A percentile compares a stretch with the other conserved stretches of the same genome.
These are phyloP conservation scores for Percina caprodes DNA, from an alignment of 2,113 vertebrate species.

Conservation along the genomic window DNA sequence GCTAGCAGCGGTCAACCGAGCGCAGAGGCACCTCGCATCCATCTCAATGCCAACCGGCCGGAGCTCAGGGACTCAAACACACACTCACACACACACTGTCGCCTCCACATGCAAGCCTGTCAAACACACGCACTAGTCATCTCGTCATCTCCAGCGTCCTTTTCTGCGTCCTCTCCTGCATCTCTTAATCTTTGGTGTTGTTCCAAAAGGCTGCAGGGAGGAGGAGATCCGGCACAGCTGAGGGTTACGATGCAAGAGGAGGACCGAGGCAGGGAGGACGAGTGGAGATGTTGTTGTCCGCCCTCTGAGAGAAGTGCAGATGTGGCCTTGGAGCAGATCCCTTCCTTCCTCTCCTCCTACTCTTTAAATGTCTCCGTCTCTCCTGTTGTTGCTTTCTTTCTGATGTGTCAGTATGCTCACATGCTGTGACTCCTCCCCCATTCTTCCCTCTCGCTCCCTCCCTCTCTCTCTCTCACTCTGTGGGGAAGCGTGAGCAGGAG, in stretches of 20 bases:
- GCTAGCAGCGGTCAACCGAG: slow-evolving; percentile 56
- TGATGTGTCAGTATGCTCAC: slow-evolving; percentile 68
- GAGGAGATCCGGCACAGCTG: slow-evolving; percentile 17
- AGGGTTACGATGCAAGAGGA: neutral
- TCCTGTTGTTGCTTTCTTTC: slow-evolving; percentile 45
- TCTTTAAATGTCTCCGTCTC: slow-evolving; percentile 26
- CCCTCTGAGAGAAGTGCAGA: slow-evolving; percentile 9
- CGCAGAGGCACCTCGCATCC: slow-evolving; percentile 47
- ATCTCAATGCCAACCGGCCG: slow-evolving; percentile 55
- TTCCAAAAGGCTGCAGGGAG: slow-evolving; percentile 10
- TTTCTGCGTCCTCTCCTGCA: slow-evolving; percentile 13
- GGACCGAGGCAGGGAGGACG: slow-evolving; percentile 6
- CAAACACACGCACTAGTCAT: slow-evolving; percentile 35
- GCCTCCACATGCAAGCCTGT: slow-evolving; percentile 18
- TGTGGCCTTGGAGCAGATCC: slow-evolving; percentile 25
- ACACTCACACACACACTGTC: slow-evolving; percentile 5
- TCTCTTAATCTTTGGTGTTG: slow-evolving; percentile 18
- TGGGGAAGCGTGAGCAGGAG: slow-evolving; percentile 23
- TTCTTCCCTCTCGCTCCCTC: slow-evolving; percentile 19
- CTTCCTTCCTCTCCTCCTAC: slow-evolving; percentile 28
- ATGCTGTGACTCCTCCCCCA: slow-evolving; percentile 60
- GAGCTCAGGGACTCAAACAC: slow-evolving; percentile 21
- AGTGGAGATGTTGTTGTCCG: neutral
- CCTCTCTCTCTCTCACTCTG: slow-evolving; percentile 13
- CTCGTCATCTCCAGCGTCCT: slow-evolving; percentile 23